phyloP scores from a whole-genome alignment of 2,797 vertebrate species.

The Numenius phaeopus region DNA sequence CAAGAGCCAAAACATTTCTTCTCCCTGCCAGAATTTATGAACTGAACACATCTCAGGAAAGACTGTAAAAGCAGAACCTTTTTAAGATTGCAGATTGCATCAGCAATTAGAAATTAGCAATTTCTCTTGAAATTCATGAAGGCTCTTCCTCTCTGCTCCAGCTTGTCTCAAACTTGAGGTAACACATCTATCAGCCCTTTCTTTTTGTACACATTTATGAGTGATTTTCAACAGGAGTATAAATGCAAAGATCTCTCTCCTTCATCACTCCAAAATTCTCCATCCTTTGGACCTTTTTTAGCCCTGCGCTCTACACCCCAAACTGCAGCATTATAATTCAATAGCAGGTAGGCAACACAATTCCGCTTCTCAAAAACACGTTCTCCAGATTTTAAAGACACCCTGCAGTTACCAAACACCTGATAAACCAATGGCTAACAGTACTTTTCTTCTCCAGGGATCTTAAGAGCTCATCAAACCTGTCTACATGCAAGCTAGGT shows the following conservation, averaged over 20 bases:
- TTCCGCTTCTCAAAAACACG: neutral
- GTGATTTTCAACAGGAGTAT: neutral
- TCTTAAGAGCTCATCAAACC: neutral
- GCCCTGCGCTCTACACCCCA: neutral
- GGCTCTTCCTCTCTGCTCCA: neutral
- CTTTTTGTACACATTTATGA: neutral
- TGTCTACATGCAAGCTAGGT: neutral
- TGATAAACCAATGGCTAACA: neutral
- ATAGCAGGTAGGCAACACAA: neutral
- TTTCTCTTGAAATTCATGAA: conserved; percentile 9
- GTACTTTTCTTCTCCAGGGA: neutral
- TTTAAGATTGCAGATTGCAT: conserved; percentile 15
- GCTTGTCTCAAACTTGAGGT: neutral
- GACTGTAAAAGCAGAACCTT: conserved; percentile 19
- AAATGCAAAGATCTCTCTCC: neutral
- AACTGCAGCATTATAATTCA: neutral
- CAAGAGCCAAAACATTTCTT: conserved; percentile 67
- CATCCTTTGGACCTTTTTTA: neutral
- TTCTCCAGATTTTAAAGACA: neutral
- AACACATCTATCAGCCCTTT: neutral
- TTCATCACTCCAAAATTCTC: neutral
- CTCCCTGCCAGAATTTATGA: conserved; percentile 47
- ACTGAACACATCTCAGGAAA: conserved; percentile 5
- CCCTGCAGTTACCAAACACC: neutral
- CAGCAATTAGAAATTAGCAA: neutral